Evolutionary conservation across 2,113 vertebrate species (phyloP).

Genomic region (Eurypyga helias): DNA sequence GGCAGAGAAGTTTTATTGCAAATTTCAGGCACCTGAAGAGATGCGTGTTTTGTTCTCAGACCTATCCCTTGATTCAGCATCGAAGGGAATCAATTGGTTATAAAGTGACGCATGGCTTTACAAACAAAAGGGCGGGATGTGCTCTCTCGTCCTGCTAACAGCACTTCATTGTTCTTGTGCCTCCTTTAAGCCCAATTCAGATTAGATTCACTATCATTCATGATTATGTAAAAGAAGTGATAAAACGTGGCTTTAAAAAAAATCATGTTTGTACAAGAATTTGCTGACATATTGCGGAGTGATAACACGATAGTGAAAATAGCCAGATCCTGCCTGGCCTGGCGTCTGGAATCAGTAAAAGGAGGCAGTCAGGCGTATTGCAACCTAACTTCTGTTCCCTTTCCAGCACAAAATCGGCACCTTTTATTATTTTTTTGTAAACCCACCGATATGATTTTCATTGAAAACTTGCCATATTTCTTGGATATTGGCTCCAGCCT

Average conservation of each 20-base stretch:
- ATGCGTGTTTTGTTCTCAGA: neutral
- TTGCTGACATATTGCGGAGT: conserved; percentile 72
- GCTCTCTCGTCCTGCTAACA: neutral
- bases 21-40: neutral
- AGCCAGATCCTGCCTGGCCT: conserved; percentile 64
- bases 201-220: conserved; percentile 79
- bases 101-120: neutral
- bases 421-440: neutral
- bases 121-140: neutral
- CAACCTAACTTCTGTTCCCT: neutral
- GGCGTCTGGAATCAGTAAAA: conserved; percentile 60
- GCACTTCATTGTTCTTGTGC: conserved; percentile 19
- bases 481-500: neutral
- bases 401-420: neutral
- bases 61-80: neutral
- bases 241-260: conserved; percentile 49
- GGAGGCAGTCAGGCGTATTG: conserved; percentile 7
- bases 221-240: conserved; percentile 70
- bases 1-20: neutral
- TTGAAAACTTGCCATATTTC: neutral
- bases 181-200: conserved; percentile 70
- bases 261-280: conserved; percentile 69
- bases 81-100: neutral
- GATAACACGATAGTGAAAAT: conserved; percentile 73
- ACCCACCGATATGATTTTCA: accelerated